Base-by-base conservation (phyloP, 2,113 vertebrate species). In the Cnemophilus loriae region DNA sequence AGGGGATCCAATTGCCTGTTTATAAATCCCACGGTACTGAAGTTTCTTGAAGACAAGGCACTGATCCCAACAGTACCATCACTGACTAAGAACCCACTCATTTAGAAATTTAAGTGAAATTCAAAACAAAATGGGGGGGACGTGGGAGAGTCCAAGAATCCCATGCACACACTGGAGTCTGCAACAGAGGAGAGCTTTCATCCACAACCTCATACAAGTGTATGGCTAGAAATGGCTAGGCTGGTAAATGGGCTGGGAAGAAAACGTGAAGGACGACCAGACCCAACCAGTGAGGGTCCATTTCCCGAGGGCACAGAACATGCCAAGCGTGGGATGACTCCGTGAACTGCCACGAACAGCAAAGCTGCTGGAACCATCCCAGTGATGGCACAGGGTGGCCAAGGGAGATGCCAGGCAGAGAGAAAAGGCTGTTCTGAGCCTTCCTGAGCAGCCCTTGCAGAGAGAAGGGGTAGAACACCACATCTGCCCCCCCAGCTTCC, bases 271-370 rank as follows among this genome's bases (percentile, higher is more conserved):
- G 50, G 32, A n/a, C 30, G 53, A 39, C 5, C 65, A 61, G 74
- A 61, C 4, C 28, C 53, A 13, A 7, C 27, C 41, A 79, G 13
- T 0, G 2, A 59, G 41, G 20, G 49, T 14, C 21, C 33, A 1
- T 8, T 26, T 53, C 41, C 60, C 13, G 33, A 73, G 42, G 37
- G 20, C 7, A 42, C 20, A 30, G 74, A 53, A 17, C 60, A 27
- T 0, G 1, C 44, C 53, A 9, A 23, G 27, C 0, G 0, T 7
- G 11, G 56, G 63, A 53, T 3, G 3, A 7, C n/a, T 49, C 74
- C 42, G 44, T 17, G 7, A 46, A 42, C 27, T 7, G 13, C 26
- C 24, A 6, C 2, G 2, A 18, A 33, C 33, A 68, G 33, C 81
- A 78, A 41, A 27, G 74, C 59, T 2, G 9, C 84, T 12, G 46